Evolutionary conservation across 2,113 vertebrate species (phyloP), one percentile per base, ranked within the genome.

Genomic region (Desmodus rotundus): DNA sequence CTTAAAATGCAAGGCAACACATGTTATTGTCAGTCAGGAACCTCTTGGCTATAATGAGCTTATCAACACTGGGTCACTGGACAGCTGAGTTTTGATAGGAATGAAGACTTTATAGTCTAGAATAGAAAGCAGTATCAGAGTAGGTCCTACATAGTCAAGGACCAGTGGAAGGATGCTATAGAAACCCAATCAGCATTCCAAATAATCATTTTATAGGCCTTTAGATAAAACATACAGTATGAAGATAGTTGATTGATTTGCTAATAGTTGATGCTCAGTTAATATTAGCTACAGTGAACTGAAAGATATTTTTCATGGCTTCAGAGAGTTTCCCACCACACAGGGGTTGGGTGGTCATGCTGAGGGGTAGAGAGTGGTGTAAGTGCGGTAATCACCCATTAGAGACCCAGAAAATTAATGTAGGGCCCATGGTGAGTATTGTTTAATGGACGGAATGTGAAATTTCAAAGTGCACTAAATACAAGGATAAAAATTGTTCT

Each of bases 1-100:
- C 78, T 87, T 94, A 82, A 94, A 92, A 80, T 65, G 63, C 74
- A 89, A 94, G 70, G 50, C 38, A 83, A 84, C n/a, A 31, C 56
- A 31, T 63, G 38, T 56, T n/a, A 28, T 45, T 83, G 50, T 83
- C 80, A 91, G 26, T 70, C 74, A 91, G 43, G 70, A 94, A 93
- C 31, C 24, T 94, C 65, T 83, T 65, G 72, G 47, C 54, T 76
- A 11, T 56, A 77, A 95, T 73, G 65, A 87, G 38, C 43, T 77
- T 94, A 81, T 85, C 52, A 85, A 73, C 56, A 61, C 24, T 90
- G 43, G 45, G 33, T 93, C 31, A 70, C 14, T 45, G 20, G 73
- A 61, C 38, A 87, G 26, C 38, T 94, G n/a, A 85, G 65, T 68
- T 96, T 78, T 67, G 50, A 65, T 52, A 50, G 43, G 31, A 89